Percentiles rank a stretch among this genome's conserved stretches.
phyloP scores from a whole-genome alignment of 2,797 vertebrate species.

The Pseudopleuronectes americanus region DNA sequence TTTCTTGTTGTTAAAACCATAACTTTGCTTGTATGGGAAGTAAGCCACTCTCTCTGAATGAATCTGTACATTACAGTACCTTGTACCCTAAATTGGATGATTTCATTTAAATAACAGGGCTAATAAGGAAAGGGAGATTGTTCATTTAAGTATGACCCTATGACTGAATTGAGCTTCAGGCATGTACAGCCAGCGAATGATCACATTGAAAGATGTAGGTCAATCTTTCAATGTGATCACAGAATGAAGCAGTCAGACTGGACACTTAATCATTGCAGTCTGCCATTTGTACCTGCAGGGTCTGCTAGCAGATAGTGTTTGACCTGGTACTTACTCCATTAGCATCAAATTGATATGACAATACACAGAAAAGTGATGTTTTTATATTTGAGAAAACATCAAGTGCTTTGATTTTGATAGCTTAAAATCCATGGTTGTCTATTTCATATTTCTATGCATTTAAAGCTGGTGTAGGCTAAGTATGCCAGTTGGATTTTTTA shows the following conservation, averaged over 20 bases:
- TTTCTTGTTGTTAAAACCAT: too few relatives aligned
- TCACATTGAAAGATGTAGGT: constrained; percentile 33
- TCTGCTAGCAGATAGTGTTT: neutral
- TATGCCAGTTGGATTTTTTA: neutral
- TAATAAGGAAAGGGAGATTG: neutral
- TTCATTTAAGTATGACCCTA: neutral
- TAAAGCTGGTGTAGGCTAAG: neutral
- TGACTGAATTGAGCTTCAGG: neutral
- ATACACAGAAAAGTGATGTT: neutral
- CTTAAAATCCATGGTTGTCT: neutral
- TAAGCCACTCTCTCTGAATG: neutral
- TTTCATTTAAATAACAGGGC: neutral
- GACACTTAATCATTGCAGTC: constrained; percentile 8
- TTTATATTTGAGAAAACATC: neutral
- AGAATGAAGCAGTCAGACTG: constrained; percentile 1
- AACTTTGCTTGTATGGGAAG: neutral
- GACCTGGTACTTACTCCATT: neutral
- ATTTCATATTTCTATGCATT: neutral
- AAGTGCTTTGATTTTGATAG: neutral
- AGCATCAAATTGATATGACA: neutral
- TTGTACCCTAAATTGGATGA: too few relatives aligned
- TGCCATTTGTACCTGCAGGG: neutral
- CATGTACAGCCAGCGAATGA: constrained; percentile 10
- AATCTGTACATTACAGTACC: too few relatives aligned
- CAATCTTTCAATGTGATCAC: too few relatives aligned